Evolutionary conservation across 2,797 vertebrate species (phyloP).

Genomic region (Helicolenus hilgendorfi): DNA sequence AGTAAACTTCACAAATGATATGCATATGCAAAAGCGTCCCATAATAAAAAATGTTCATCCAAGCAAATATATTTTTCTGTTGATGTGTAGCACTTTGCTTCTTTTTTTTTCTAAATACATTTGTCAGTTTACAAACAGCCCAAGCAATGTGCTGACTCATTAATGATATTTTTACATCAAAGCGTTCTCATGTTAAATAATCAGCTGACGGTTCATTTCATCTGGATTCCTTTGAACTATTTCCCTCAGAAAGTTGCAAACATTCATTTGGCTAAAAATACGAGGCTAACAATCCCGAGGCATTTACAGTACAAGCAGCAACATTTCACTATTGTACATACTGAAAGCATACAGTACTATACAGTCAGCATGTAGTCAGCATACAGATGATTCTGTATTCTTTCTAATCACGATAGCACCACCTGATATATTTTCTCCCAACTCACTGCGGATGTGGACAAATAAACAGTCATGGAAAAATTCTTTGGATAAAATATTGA

Average conservation of each 20-base stretch:
- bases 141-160: constrained; percentile 46
- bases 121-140: constrained; percentile 22
- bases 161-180: constrained; percentile 52
- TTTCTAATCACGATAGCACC: neutral
- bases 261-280: constrained; percentile 42
- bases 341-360: constrained; percentile 10
- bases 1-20: constrained; percentile 31
- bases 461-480: neutral
- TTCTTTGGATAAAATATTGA: neutral
- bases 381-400: neutral
- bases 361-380: neutral
- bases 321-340: neutral
- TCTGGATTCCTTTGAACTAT: constrained; percentile 33
- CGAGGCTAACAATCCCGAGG: neutral
- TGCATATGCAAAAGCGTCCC: neutral
- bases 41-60: constrained; percentile 29
- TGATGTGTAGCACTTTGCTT: neutral
- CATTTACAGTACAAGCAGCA: constrained; percentile 22
- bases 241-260: constrained; percentile 26
- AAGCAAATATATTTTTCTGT: constrained; percentile 21
- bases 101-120: neutral
- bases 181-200: constrained; percentile 36
- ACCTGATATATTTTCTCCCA: neutral
- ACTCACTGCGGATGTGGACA: neutral
- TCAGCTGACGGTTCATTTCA: constrained; percentile 33